Percentiles rank a stretch among this genome's conserved stretches.
phyloP scores from a whole-genome alignment of 2,113 vertebrate genomes.

The Atrichornis clamosus region DNA sequence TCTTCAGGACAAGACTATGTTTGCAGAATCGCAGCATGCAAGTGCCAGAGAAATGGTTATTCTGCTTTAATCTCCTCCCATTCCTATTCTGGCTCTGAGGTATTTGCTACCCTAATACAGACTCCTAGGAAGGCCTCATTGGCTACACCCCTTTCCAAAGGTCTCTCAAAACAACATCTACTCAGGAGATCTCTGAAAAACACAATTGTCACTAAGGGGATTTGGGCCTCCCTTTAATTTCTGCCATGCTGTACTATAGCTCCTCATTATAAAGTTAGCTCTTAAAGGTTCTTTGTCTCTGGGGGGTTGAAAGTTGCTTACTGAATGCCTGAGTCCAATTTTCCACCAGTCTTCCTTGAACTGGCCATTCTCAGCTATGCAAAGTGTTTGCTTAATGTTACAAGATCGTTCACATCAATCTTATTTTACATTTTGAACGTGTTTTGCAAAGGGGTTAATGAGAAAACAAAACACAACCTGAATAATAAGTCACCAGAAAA shows the following conservation, averaged over 20 bases:
- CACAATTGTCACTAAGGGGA: conserved; percentile 15
- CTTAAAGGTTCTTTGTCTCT: conserved; percentile 44
- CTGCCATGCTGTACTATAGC: background rate
- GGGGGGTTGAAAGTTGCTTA: conserved; percentile 39
- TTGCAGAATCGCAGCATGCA: background rate
- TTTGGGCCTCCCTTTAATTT: conserved; percentile 18
- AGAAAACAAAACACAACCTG: conserved; percentile 6
- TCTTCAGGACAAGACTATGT: background rate
- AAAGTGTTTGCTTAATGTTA: background rate
- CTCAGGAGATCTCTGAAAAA: conserved; percentile 25
- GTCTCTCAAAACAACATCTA: background rate
- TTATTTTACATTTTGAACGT: conserved; percentile 11
- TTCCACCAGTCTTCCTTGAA: conserved; percentile 19
- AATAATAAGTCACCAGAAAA: conserved; percentile 12
- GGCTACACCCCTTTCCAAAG: conserved; percentile 6
- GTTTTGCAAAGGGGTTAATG: background rate
- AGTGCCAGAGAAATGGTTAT: background rate
- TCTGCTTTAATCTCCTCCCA: background rate
- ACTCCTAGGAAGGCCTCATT: conserved; percentile 20
- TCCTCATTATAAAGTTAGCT: conserved; percentile 37
- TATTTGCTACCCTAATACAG: background rate
- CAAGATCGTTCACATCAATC: background rate
- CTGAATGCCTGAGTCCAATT: conserved; percentile 21
- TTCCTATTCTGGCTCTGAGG: background rate
- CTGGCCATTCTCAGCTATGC: background rate